Base-by-base conservation (phyloP, 2,797 vertebrate species). In the Danio choprae region DNA sequence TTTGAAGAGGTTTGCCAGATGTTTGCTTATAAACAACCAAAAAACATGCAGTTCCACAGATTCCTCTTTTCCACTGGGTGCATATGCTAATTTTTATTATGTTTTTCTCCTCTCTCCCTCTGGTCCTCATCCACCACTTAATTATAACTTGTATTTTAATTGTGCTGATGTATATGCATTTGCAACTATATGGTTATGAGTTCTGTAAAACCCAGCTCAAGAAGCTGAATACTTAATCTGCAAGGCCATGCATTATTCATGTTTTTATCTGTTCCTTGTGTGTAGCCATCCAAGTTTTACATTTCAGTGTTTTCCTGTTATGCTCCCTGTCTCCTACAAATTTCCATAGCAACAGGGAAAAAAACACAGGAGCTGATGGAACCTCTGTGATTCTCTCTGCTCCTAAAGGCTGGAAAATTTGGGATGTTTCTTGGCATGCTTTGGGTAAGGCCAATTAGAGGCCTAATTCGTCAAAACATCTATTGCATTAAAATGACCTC, bases 241-340 rank as follows among this genome's bases (percentile, higher is more conserved):
- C 12, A 74, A 67, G 22, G 41, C 13, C 12, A 53, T 41, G 71
- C 40, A 46, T 58, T 58, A 15, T 22, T 48, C 53, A 44, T 81
- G 50, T 53, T 82, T 82, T 78, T 74, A 81, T 80, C 80, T 81
- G 40, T 50, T 84, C 50, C 74, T 50, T 20, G 48, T 29, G 44
- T 5, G 44, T 70, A n/a, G 63, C 72, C 58, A 69, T 77, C 63
- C 68, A 71, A 71, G 84, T 83, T 83, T 80, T 79, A 71, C 81
- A 44, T 86, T 82, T 79, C 81, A 84, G 65, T 79, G 78, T 77
- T 84, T 86, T 86, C 82, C 74, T 86, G 79, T 85, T 83, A 74
- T 84, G 74, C 62, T 80, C 82, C 43, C 60, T 78, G 74, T 63
- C 68, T 76, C 67, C 36, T 76, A 75, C 16, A 60, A 62, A 84